Conservation (phyloP, 2,113 vertebrate genomes). For the Pterocles gutturalis region DNA sequence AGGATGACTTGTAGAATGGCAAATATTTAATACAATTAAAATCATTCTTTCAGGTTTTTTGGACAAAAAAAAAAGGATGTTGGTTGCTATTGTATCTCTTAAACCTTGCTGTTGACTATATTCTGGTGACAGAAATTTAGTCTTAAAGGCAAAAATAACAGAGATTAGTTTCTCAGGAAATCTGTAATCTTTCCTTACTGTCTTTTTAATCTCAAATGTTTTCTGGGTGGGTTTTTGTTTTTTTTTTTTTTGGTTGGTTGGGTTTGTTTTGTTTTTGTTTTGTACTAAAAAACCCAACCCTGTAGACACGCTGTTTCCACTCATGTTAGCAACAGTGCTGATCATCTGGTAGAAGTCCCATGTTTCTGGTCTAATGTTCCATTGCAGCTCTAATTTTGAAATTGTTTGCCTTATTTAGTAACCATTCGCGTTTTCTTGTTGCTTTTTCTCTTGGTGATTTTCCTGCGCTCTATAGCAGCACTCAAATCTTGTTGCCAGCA, state of each 20-base stretch:
- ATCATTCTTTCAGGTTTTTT: background rate
- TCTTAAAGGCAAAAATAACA: background rate
- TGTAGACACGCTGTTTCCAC: background rate
- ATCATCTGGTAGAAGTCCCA: background rate
- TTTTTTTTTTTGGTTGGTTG: no score
- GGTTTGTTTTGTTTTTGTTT: background rate
- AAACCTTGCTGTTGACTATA: background rate
- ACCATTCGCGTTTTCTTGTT: background rate
- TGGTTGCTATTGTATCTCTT: background rate
- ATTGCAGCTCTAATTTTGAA: background rate
- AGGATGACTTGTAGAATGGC: background rate
- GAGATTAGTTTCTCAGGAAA: background rate
- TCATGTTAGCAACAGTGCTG: background rate
- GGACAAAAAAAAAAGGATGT: background rate
- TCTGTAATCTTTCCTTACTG: background rate
- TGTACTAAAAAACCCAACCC: background rate
- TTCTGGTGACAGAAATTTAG: background rate
- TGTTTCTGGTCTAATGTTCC: background rate
- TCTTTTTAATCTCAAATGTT: background rate
- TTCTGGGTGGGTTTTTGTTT: background rate
- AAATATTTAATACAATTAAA: background rate
- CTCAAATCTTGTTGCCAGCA: background rate
- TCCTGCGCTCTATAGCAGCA: background rate
- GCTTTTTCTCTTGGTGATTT: background rate
- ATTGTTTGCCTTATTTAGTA: slow-evolving; percentile 37